These are phyloP conservation scores for Crambe crambe DNA, from an alignment of 37 sponge, comb jelly and placozoan species.

Conservation along the genomic window DNA sequence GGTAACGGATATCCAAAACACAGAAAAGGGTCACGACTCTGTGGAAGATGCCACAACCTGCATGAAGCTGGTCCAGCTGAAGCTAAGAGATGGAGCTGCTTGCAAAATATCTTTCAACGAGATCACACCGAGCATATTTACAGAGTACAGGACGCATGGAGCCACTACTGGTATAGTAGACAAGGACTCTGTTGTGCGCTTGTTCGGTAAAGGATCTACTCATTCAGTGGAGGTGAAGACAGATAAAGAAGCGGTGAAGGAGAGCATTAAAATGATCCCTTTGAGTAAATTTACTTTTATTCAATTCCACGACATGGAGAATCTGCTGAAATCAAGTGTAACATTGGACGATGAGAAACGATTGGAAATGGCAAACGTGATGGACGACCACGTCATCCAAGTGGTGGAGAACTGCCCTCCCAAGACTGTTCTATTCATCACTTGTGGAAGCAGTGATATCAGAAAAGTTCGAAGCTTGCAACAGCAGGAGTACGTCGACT, in stretches of 20 bases:
- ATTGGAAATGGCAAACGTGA: background rate
- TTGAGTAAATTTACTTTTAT: constrained; percentile 44
- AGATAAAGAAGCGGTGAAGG: constrained; percentile 43
- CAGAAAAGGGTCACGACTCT: constrained; percentile 74
- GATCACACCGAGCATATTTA: constrained; percentile 32
- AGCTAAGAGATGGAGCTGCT: constrained; percentile 53
- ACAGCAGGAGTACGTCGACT: background rate
- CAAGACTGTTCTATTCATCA: constrained; percentile 29
- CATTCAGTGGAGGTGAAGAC: background rate
- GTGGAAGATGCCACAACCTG: constrained; percentile 84
- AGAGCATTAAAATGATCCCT: constrained; percentile 6
- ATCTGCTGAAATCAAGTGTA: background rate
- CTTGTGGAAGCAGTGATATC: constrained; percentile 63
- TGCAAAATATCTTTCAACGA: constrained; percentile 26
- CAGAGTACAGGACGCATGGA: constrained; percentile 15
- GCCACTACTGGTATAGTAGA: constrained; percentile 48
- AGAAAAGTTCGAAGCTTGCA: constrained; percentile 26
- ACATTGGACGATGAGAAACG: background rate
- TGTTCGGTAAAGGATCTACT: constrained; percentile 18
- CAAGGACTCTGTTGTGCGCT: constrained; percentile 24
- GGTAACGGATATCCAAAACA: constrained; percentile 49
- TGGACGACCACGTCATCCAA: constrained; percentile 23
- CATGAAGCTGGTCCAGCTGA: constrained; percentile 87
- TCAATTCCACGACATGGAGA: constrained; percentile 60
- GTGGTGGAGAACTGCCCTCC: constrained; percentile 35